Percentiles rank a stretch among this genome's conserved stretches.
Evolutionary conservation across 2,797 vertebrate genomes (phyloP).

Genomic region (Lophotriccus pileatus): DNA sequence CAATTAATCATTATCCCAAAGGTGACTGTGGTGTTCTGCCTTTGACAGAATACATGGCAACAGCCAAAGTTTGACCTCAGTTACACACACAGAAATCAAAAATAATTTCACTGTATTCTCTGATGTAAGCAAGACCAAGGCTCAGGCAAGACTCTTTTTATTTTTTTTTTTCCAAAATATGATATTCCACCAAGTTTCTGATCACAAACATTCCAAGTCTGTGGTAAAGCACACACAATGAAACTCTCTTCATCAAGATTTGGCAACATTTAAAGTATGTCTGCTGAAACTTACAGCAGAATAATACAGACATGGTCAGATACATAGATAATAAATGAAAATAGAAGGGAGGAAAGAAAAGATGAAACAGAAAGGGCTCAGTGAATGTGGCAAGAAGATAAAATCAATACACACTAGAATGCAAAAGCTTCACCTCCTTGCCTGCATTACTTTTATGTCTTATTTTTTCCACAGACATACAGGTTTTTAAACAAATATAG

Average conservation of each 20-base stretch:
- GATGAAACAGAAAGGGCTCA: background rate
- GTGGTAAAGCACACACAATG: background rate
- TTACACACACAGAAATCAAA: constrained; percentile 9
- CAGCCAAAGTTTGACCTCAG: constrained; percentile 18
- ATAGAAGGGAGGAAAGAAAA: background rate
- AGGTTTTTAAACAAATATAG: background rate
- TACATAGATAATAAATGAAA: background rate
- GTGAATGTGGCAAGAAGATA: background rate
- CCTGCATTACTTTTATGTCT: background rate
- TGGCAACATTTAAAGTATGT: background rate
- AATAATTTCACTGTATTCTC: background rate
- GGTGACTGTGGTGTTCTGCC: background rate
- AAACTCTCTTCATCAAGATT: background rate
- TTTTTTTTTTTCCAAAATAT: background rate
- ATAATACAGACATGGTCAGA: background rate
- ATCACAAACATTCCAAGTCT: background rate
- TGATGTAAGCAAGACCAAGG: background rate
- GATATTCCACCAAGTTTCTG: background rate
- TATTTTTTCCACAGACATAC: background rate
- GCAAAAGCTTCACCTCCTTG: background rate
- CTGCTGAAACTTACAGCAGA: background rate
- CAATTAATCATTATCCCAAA: background rate
- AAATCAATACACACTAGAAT: background rate
- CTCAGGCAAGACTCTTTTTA: background rate
- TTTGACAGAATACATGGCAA: background rate